Base-by-base conservation (phyloP, 1,140 invertebrate genomes). In the Cardiocondyla obscurior region DNA sequence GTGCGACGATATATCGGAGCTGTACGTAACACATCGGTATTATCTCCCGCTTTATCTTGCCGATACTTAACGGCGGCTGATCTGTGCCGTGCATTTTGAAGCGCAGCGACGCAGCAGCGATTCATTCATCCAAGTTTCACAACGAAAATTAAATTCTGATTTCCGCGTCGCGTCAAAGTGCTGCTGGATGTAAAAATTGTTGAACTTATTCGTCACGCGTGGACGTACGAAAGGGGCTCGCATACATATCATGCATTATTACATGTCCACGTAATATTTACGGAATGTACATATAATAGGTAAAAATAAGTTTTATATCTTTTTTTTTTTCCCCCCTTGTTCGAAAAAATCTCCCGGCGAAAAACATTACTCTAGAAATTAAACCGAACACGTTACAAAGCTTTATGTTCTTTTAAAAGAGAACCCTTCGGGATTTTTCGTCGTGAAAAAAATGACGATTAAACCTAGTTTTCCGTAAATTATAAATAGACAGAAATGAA, bases 101-200 rank as follows among this genome's bases (percentile, higher is more conserved):
- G 64, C 25, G n/a, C 12, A 49, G 22, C 4, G 28, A n/a, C 22
- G 8, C 19, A 42, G 42, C 33, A 30, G 39, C 46, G 19, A 74
- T 10, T 25, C 33, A 42, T 53, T 22, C 19, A 39, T 1, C 33
- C 19, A 28, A 42, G 44, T 53, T 65, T 64, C 33, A 30, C n/a
- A 25, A 42, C 10, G 36, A 69, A 67, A 79, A 67, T 53, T 3
- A 67, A 79, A 69, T 69, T 69, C 33, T n/a, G 12, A 46, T 79
- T 55, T 67, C 7, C 12, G 16, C 19, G 16, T 69, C 12, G 53
- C 14, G 53, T 51, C 33, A 69, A 67, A 79, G 67, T 69, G 60
- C 53, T 67, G 60, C 44, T 19, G 67, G 51, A 67, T 22, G 19
- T 28, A 33, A 51, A n/a, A 64, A 77, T 60, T 74, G 25, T 39